Conservation (phyloP, 2,888 invertebrate species). For the Craniophora ligustri region DNA sequence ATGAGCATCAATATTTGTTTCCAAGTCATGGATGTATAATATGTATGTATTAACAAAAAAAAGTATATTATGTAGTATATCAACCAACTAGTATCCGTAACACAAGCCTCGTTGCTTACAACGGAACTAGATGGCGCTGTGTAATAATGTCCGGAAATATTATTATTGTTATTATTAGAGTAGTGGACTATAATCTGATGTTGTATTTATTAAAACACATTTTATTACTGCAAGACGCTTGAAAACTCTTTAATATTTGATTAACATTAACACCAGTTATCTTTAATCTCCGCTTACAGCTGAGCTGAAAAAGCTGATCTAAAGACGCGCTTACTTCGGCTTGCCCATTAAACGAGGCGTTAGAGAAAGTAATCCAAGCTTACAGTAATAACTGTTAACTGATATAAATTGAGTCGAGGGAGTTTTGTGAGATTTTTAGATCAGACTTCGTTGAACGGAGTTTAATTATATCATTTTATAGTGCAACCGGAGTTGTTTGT, state of each 20-base stretch:
- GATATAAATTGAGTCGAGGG: slow-evolving; percentile 47
- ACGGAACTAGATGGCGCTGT: too few relatives aligned
- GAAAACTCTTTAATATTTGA: not conserved
- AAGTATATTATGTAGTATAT: too few relatives aligned
- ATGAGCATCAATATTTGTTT: too few relatives aligned
- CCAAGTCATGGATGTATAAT: too few relatives aligned
- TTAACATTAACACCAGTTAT: slow-evolving; percentile 16
- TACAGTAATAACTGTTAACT: slow-evolving; percentile 54
- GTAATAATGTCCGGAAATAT: too few relatives aligned
- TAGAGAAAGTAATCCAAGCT: slow-evolving; percentile 48
- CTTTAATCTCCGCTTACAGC: slow-evolving; percentile 38
- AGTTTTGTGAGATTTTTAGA: slow-evolving; percentile 32
- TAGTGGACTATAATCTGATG: too few relatives aligned
- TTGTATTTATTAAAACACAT: not conserved
- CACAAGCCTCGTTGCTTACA: too few relatives aligned
- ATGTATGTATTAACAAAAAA: too few relatives aligned
- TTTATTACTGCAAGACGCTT: not conserved
- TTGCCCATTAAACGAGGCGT: slow-evolving; percentile 36
- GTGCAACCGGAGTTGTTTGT: not conserved
- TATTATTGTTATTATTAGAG: too few relatives aligned
- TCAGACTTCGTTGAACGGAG: slow-evolving; percentile 13
- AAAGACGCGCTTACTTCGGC: slow-evolving; percentile 35
- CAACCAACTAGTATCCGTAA: too few relatives aligned
- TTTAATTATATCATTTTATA: slow-evolving; percentile 30
- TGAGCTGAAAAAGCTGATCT: slow-evolving; percentile 33